Percentiles rank a stretch among this genome's conserved stretches.
phyloP scores from a whole-genome alignment of 1,140 invertebrate species.

The Thaumatotibia leucotreta region DNA sequence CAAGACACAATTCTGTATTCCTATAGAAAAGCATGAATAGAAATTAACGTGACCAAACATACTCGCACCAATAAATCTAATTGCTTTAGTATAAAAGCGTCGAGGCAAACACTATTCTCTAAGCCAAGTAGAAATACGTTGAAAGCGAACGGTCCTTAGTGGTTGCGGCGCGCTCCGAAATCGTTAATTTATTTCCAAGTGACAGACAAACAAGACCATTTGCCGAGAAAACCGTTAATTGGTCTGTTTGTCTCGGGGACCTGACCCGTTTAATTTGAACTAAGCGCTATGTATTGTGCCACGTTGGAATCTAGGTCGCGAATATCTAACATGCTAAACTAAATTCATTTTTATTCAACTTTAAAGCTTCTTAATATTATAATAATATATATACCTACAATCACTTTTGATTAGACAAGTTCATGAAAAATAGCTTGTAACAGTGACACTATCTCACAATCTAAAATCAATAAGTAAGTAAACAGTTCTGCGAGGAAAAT shows the following conservation, averaged over 20 bases:
- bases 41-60: neutral
- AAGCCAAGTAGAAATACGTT: neutral
- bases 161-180: slow-evolving; percentile 3
- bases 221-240: slow-evolving; percentile 12
- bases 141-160: neutral
- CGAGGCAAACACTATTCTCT: neutral
- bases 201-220: slow-evolving; percentile 10
- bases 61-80: slow-evolving; percentile 3
- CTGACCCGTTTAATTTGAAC: slow-evolving; percentile 5
- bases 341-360: neutral
- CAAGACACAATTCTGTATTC: neutral
- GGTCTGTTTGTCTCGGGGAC: slow-evolving; percentile 11
- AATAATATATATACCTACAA: no score
- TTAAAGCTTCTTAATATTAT: no score
- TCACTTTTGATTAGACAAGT: no score
- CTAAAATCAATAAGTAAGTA: no score
- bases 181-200: slow-evolving; percentile 13
- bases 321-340: neutral
- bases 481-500: no score
- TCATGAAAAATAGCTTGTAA: no score
- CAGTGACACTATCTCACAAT: no score
- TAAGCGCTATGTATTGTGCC: neutral
- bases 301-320: slow-evolving; percentile 3
- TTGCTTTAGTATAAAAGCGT: neutral
- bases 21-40: neutral